These are phyloP conservation scores for Chinchilla lanigera DNA, from an alignment of 2,113 vertebrate species.

Conservation along the genomic window DNA sequence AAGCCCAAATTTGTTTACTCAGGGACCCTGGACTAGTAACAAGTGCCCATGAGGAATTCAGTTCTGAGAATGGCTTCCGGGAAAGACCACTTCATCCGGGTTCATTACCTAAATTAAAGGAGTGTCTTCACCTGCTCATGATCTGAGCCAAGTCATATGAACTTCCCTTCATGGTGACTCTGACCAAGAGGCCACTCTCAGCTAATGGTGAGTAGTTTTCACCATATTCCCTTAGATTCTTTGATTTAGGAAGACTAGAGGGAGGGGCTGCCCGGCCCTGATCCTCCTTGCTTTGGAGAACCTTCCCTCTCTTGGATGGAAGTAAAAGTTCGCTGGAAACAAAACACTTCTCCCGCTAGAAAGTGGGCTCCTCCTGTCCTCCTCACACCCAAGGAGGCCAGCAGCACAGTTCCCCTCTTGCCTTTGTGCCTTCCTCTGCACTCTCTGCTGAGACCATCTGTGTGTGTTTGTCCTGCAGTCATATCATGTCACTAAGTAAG, in stretches of 20 bases:
- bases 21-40: not conserved
- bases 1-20: not conserved
- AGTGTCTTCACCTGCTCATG: not conserved
- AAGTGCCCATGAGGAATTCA: not conserved
- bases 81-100: not conserved
- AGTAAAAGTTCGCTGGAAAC: constrained; percentile 4
- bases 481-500: not conserved
- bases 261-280: not conserved
- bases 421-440: not conserved
- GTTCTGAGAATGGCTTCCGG: not conserved
- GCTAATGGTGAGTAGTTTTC: constrained; percentile 24
- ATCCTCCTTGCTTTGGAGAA: not conserved
- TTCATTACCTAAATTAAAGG: not conserved
- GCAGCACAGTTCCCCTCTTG: not conserved
- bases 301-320: constrained; percentile 33
- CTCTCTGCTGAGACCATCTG: not conserved
- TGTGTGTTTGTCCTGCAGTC: not conserved
- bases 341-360: constrained; percentile 4
- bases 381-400: not conserved
- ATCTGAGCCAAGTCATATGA: not conserved
- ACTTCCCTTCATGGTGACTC: not conserved
- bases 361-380: not conserved
- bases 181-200: not conserved
- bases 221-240: not conserved
- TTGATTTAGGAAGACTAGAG: not conserved